A percentile compares a stretch with the other conserved stretches of the same genome.
phyloP scores from a whole-genome alignment of 2,797 vertebrate species.

The Chloroceryle amazona region DNA sequence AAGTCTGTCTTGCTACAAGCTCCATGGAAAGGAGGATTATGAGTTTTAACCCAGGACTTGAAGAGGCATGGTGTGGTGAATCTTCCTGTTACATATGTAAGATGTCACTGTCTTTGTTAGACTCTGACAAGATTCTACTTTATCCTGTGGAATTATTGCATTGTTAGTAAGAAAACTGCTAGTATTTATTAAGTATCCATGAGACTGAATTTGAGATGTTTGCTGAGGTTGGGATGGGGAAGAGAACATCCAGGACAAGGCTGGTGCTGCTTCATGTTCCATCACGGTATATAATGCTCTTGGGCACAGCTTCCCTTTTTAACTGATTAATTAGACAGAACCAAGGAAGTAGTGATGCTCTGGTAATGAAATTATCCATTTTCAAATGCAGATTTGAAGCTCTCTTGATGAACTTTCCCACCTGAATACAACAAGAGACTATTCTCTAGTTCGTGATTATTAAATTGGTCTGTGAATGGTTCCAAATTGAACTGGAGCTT shows the following conservation, averaged over 20 bases:
- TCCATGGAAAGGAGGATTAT: not conserved
- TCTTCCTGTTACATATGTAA: not conserved
- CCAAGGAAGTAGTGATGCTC: not conserved
- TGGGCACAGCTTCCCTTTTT: not conserved
- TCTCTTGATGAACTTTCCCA: constrained; percentile 60
- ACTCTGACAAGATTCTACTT: not conserved
- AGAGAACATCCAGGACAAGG: not conserved
- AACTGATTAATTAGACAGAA: constrained; percentile 37
- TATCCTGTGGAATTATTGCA: not conserved
- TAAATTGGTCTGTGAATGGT: constrained; percentile 64
- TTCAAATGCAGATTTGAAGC: constrained; percentile 47
- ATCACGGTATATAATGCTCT: not conserved
- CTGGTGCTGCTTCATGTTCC: not conserved
- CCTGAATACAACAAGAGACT: constrained; percentile 48
- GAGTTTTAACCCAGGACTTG: not conserved
- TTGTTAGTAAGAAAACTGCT: not conserved
- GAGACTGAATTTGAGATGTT: not conserved
- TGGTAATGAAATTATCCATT: constrained; percentile 59
- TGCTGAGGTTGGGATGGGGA: not conserved
- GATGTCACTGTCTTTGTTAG: not conserved
- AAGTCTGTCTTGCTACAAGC: not conserved
- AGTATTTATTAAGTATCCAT: not conserved
- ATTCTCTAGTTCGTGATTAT: constrained; percentile 58
- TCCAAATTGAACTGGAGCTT: constrained; percentile 65
- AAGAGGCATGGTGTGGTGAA: not conserved